These are phyloP conservation scores for Latheticus oryzae DNA, from an alignment of 2,888 invertebrate genomes.

Conservation along the genomic window DNA sequence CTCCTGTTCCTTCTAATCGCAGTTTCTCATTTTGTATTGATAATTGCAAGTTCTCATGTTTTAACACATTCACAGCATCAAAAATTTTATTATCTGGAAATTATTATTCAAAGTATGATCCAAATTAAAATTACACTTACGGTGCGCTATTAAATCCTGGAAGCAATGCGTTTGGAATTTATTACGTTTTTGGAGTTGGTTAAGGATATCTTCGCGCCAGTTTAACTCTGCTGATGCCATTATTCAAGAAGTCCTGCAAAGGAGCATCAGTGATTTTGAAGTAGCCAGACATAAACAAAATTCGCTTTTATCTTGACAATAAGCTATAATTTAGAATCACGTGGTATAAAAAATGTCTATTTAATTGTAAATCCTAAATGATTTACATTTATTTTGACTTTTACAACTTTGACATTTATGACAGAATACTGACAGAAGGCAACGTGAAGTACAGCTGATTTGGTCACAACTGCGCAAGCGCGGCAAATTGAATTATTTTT, in stretches of 20 bases:
- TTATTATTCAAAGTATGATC: no score
- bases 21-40: constrained; percentile 88
- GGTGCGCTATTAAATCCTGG: constrained; percentile 83
- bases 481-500: no score
- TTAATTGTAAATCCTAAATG: no score
- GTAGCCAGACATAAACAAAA: constrained; percentile 18
- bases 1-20: constrained; percentile 69
- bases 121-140: no score
- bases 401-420: constrained; percentile 29
- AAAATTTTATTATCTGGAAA: constrained; percentile 83
- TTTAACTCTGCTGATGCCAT: constrained; percentile 58
- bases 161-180: constrained; percentile 80
- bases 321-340: no score
- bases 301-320: no score
- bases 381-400: constrained; percentile 28
- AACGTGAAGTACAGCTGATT: constrained; percentile 30
- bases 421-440: constrained; percentile 31
- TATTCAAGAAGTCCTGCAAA: constrained; percentile 6
- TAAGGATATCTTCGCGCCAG: constrained; percentile 80
- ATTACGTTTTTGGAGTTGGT: constrained; percentile 79
- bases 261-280: constrained; percentile 5
- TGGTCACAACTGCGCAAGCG: background rate
- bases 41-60: constrained; percentile 86
- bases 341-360: background rate
- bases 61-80: constrained; percentile 83